phyloP scores from a whole-genome alignment of 2,113 vertebrate genomes.

The Sminthopsis crassicaudata region DNA sequence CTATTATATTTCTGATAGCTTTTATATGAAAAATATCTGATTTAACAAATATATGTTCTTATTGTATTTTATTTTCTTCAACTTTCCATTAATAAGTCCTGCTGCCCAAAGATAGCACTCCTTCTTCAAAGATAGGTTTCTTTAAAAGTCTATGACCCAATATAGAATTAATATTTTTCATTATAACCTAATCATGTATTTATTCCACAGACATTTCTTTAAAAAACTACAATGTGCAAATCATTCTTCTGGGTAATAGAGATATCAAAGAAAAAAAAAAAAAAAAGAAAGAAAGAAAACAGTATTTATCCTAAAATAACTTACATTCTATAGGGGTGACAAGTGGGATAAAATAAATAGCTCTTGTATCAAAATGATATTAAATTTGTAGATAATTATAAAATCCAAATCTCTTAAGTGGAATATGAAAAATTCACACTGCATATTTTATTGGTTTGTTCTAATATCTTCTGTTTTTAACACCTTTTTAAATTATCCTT shows the following conservation, averaged over 20 bases:
- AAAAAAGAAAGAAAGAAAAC: not conserved
- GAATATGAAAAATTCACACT: conserved; percentile 37
- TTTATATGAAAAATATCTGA: not conserved
- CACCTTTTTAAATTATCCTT: conserved; percentile 32
- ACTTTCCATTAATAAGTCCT: not conserved
- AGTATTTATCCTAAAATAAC: not conserved
- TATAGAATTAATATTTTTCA: not conserved
- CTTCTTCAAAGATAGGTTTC: not conserved
- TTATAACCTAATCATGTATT: not conserved
- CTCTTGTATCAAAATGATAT: conserved; percentile 5
- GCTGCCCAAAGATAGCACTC: not conserved
- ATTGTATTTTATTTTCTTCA: not conserved
- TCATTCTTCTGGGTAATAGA: not conserved
- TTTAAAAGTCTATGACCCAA: not conserved
- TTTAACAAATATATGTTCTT: not conserved
- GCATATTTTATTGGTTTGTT: conserved; percentile 33
- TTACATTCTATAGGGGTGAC: not conserved
- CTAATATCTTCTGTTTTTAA: conserved; percentile 44
- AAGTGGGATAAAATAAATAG: not conserved
- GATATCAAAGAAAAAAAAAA: not conserved
- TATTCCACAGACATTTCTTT: not conserved
- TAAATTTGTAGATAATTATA: conserved; percentile 41
- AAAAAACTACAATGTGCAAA: not conserved
- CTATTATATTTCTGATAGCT: not conserved
- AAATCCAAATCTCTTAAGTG: conserved; percentile 44